A percentile compares a stretch with the other conserved stretches of the same genome.
These are phyloP conservation scores for Tachysurus vachellii DNA, from an alignment of 2,113 vertebrate species.

Conservation along the genomic window DNA sequence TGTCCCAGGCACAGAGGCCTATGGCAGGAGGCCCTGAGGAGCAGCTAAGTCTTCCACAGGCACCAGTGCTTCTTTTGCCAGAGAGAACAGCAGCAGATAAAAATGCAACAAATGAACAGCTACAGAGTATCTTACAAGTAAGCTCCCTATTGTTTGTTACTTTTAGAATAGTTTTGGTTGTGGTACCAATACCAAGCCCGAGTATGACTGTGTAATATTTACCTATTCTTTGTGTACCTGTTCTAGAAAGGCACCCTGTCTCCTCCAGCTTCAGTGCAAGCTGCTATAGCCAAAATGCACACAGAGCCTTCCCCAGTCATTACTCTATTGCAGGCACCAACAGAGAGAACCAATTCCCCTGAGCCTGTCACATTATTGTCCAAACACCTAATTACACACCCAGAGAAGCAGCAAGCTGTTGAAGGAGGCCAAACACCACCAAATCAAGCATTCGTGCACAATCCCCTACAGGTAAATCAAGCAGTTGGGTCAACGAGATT, in stretches of 20 bases:
- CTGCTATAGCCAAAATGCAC: slow-evolving; percentile 47
- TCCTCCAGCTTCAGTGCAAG: slow-evolving; percentile 58
- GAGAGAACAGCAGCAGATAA: slow-evolving; percentile 66
- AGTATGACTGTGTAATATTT: background rate
- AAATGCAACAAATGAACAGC: slow-evolving; percentile 62
- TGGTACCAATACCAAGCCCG: background rate
- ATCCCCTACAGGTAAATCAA: slow-evolving; percentile 67
- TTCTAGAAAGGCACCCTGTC: slow-evolving; percentile 60
- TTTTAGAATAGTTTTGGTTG: background rate
- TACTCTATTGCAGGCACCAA: slow-evolving; percentile 61
- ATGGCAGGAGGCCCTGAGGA: slow-evolving; percentile 55
- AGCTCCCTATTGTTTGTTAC: background rate
- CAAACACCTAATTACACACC: slow-evolving; percentile 62
- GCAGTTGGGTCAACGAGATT: background rate
- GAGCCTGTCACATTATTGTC: slow-evolving; percentile 57
- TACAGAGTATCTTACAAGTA: slow-evolving; percentile 67
- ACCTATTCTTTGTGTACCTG: background rate
- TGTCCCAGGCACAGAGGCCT: slow-evolving; percentile 60
- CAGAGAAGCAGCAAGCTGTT: slow-evolving; percentile 58
- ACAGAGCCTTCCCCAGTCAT: slow-evolving; percentile 62
- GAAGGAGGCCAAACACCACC: slow-evolving; percentile 62
- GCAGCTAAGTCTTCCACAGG: slow-evolving; percentile 66
- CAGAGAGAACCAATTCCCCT: slow-evolving; percentile 51
- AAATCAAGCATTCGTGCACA: slow-evolving; percentile 70
- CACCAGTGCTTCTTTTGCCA: slow-evolving; percentile 71